phyloP scores from a whole-genome alignment of 2,797 vertebrate species.

The Lerista edwardsae region DNA sequence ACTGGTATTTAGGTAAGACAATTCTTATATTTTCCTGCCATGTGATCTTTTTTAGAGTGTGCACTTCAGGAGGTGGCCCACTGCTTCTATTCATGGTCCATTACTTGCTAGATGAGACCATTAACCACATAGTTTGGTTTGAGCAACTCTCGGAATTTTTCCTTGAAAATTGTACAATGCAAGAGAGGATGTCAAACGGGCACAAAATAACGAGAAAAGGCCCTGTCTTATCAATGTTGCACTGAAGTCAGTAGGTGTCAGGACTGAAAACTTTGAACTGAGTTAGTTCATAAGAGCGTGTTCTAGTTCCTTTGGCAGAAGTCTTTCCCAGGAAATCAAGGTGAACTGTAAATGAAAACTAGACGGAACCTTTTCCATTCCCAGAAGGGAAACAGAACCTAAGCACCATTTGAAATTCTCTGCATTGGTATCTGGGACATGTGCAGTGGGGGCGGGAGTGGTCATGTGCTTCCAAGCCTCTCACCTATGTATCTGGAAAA shows the following conservation, averaged over 20 bases:
- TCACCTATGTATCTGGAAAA: too few species aligned
- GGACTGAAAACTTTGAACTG: not conserved
- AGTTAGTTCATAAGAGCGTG: not conserved
- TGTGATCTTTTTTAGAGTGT: slow-evolving; percentile 28
- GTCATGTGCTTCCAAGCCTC: too few species aligned
- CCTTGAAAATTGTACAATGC: not conserved
- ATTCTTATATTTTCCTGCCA: slow-evolving; percentile 52
- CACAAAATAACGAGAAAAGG: not conserved
- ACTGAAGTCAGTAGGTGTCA: not conserved
- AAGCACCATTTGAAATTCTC: not conserved
- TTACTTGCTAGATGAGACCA: slow-evolving; percentile 39
- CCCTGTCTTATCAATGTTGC: not conserved
- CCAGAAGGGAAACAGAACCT: not conserved
- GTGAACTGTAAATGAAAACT: not conserved
- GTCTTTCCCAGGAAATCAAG: not conserved
- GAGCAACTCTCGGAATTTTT: not conserved
- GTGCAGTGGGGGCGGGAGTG: too few species aligned
- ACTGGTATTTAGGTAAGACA: slow-evolving; percentile 41
- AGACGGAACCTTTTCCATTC: not conserved
- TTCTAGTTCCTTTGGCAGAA: not conserved
- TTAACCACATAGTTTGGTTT: slow-evolving; percentile 35
- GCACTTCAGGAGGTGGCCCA: slow-evolving; percentile 36
- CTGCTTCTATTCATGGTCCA: slow-evolving; percentile 34
- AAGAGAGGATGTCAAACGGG: not conserved
- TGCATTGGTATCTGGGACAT: too few species aligned